Conservation (phyloP, 2,113 vertebrate genomes). For the Trogon melanurus region DNA sequence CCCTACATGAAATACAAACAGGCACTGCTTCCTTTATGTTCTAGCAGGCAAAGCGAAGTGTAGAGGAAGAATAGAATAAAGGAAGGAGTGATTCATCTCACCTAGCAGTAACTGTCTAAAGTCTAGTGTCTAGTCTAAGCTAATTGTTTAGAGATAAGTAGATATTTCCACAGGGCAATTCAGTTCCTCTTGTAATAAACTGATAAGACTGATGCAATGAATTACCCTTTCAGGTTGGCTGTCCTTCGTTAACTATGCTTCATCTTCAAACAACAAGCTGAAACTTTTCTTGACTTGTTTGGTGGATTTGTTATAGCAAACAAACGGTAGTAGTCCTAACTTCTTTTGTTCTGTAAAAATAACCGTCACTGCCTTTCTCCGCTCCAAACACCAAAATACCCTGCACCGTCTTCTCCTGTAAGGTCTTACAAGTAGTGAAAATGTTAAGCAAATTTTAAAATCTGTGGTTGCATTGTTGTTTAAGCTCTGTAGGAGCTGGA, state of each 20-base stretch:
- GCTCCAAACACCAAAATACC: not conserved
- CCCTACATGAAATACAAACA: not conserved
- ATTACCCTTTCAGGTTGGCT: not conserved
- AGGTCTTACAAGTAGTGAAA: not conserved
- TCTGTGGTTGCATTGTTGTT: not conserved
- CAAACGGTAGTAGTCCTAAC: too few species aligned
- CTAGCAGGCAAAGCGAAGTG: not conserved
- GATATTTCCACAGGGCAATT: not conserved
- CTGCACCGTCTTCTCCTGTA: not conserved
- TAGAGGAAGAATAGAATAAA: not conserved
- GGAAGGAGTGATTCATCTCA: not conserved
- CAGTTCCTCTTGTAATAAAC: not conserved
- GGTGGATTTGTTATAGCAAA: not conserved
- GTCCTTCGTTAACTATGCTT: not conserved
- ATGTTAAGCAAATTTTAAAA: not conserved
- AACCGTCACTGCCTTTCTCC: rapidly evolving
- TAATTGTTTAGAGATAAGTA: not conserved
- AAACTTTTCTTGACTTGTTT: not conserved
- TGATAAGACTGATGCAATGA: not conserved
- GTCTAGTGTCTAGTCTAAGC: not conserved
- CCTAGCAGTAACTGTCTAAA: not conserved
- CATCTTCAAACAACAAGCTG: not conserved
- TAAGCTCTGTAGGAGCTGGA: not conserved
- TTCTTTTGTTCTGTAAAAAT: not conserved
- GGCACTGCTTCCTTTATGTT: not conserved